A percentile compares a stretch with the other conserved stretches of the same genome.
These are phyloP conservation scores for Odontophorus gujanensis DNA, from an alignment of 2,113 vertebrate genomes.

Conservation along the genomic window DNA sequence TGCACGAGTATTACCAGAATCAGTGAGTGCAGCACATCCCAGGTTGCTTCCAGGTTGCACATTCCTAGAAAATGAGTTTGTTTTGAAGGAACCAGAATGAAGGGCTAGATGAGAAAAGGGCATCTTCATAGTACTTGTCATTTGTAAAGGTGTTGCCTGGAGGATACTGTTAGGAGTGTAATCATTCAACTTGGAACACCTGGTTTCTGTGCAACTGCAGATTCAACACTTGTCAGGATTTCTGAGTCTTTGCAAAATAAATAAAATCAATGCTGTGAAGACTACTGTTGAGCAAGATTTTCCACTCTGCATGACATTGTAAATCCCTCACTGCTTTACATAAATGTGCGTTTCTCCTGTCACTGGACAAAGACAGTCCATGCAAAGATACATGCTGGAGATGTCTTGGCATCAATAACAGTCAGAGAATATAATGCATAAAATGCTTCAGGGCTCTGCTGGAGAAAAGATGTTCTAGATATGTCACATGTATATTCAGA, in stretches of 20 bases:
- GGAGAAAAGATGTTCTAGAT: neutral
- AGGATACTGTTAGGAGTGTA: neutral
- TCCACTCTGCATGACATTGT: neutral
- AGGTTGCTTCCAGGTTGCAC: neutral
- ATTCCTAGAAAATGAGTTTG: neutral
- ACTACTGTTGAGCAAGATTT: neutral
- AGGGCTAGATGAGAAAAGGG: neutral
- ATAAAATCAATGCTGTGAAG: neutral
- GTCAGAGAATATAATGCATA: neutral
- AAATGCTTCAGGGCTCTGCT: neutral
- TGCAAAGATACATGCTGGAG: neutral
- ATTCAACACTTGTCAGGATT: neutral
- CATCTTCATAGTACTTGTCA: neutral
- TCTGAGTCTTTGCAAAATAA: constrained; percentile 6
- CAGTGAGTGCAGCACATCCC: neutral
- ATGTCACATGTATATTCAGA: neutral
- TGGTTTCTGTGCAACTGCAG: neutral
- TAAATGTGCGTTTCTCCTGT: neutral
- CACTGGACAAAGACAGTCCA: neutral
- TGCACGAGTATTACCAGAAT: neutral
- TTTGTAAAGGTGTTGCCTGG: neutral
- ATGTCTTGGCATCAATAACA: neutral
- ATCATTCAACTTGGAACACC: neutral
- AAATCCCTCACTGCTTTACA: constrained; percentile 9
- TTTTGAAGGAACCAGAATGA: neutral